Conservation (phyloP, 2,797 vertebrate genomes). For the Knipowitschia caucasica region DNA sequence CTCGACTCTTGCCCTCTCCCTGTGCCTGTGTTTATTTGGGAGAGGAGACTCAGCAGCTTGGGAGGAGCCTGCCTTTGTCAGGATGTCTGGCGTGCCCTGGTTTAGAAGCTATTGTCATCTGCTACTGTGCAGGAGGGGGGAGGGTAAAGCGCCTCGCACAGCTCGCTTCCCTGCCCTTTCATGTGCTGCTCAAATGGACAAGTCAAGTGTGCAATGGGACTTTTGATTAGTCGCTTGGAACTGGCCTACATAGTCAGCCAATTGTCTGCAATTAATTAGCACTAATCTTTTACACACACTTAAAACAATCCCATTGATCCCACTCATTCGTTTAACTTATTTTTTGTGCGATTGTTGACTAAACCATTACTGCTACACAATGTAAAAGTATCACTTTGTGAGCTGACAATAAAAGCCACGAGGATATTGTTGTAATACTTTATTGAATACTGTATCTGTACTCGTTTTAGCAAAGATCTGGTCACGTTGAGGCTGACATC, state of each 20-base stretch:
- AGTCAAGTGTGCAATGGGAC: conserved; percentile 50
- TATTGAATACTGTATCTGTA: too few species aligned
- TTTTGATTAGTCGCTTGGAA: conserved; percentile 27
- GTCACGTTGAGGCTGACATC: conserved; percentile 1
- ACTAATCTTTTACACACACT: conserved; percentile 4
- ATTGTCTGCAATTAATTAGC: conserved; percentile 2
- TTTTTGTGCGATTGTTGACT: not conserved
- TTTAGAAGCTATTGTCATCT: conserved; percentile 79
- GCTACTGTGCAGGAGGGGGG: conserved; percentile 68
- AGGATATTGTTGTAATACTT: conserved; percentile 17
- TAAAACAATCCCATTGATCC: not conserved
- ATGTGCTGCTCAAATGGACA: conserved; percentile 35
- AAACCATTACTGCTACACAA: not conserved
- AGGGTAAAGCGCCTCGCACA: conserved; percentile 61
- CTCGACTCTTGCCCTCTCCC: conserved; percentile 56
- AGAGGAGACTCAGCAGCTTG: conserved; percentile 60
- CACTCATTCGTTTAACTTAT: not conserved
- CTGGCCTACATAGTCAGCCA: conserved; percentile 7
- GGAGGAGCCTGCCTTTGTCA: conserved; percentile 77
- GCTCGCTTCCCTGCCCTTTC: conserved; percentile 34
- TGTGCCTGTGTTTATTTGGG: conserved; percentile 64
- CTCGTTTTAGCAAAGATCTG: too few species aligned
- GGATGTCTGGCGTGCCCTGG: conserved; percentile 72
- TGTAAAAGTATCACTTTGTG: conserved; percentile 1
- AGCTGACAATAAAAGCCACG: not conserved